A percentile compares a stretch with the other conserved stretches of the same genome.
Evolutionary conservation across 92 coral and sea anemone genomes (phyloP).

Genomic region (Blastomussa wellsi): DNA sequence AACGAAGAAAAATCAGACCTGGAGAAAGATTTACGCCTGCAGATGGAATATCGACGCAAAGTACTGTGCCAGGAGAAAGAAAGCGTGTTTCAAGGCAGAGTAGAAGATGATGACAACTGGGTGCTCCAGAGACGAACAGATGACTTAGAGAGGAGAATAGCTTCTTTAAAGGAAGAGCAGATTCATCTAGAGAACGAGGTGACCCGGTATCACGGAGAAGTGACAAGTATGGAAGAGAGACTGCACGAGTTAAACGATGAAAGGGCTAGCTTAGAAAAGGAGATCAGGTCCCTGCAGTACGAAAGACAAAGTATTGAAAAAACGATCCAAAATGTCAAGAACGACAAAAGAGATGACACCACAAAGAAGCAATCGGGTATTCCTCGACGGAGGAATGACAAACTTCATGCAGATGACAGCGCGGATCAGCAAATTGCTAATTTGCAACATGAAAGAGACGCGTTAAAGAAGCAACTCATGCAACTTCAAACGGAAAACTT

Average conservation of each 20-base stretch:
- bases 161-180: constrained; percentile 66
- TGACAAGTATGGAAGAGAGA: constrained; percentile 59
- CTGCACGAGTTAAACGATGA: constrained; percentile 45
- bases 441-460: constrained; percentile 66
- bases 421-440: constrained; percentile 56
- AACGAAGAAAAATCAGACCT: constrained; percentile 53
- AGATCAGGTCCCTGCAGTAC: constrained; percentile 40
- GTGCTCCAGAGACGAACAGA: constrained; percentile 55
- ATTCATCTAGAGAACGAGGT: constrained; percentile 61
- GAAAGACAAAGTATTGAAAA: constrained; percentile 63
- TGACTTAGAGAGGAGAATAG: constrained; percentile 58
- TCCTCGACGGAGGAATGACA: constrained; percentile 45
- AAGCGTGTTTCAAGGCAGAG: constrained; percentile 16
- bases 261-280: constrained; percentile 47
- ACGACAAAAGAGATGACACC: constrained; percentile 35
- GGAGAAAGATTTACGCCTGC: constrained; percentile 41
- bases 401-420: constrained; percentile 33
- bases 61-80: constrained; percentile 15
- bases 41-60: constrained; percentile 35
- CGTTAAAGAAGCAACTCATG: constrained; percentile 53
- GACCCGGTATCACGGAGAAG: constrained; percentile 68
- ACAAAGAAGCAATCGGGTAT: constrained; percentile 16
- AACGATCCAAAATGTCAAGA: constrained; percentile 45
- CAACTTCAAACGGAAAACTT: constrained; percentile 41
- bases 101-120: constrained; percentile 24